A percentile compares a stretch with the other conserved stretches of the same genome.
Evolutionary conservation across 2,797 vertebrate genomes (phyloP).

Genomic region (Eupleurogrammus muticus): DNA sequence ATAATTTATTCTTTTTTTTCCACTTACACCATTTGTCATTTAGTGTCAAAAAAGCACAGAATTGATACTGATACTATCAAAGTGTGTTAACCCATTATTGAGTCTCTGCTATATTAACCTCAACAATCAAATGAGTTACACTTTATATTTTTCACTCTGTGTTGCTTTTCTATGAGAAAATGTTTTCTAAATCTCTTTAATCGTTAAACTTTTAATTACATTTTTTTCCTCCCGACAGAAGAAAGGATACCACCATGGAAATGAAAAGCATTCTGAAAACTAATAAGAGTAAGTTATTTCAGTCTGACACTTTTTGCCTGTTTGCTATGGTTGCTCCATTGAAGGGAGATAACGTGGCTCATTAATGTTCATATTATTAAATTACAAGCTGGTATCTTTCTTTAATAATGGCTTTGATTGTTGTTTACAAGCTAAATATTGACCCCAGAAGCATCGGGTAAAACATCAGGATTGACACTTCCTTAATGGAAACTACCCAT

Average conservation of each 20-base stretch:
- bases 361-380: not conserved
- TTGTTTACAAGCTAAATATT: not conserved
- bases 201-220: not conserved
- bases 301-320: not conserved
- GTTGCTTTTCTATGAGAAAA: no score
- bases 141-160: not conserved
- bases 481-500: not conserved
- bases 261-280: slow-evolving; percentile 82
- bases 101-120: not conserved
- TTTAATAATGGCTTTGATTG: not conserved
- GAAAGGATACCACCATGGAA: slow-evolving; percentile 34
- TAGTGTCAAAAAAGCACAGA: no score
- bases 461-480: not conserved
- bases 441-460: not conserved
- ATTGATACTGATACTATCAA: no score
- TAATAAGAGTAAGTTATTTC: slow-evolving; percentile 67
- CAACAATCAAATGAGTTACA: not conserved
- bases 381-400: not conserved
- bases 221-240: slow-evolving; percentile 21
- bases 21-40: no score
- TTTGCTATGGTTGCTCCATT: not conserved
- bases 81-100: not conserved
- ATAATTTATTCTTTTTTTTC: no score
- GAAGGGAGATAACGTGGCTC: not conserved
- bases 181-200: not conserved